Evolutionary conservation across 35 echinoderm and acorn worm species (phyloP).

Genomic region (Amphiura filiformis): DNA sequence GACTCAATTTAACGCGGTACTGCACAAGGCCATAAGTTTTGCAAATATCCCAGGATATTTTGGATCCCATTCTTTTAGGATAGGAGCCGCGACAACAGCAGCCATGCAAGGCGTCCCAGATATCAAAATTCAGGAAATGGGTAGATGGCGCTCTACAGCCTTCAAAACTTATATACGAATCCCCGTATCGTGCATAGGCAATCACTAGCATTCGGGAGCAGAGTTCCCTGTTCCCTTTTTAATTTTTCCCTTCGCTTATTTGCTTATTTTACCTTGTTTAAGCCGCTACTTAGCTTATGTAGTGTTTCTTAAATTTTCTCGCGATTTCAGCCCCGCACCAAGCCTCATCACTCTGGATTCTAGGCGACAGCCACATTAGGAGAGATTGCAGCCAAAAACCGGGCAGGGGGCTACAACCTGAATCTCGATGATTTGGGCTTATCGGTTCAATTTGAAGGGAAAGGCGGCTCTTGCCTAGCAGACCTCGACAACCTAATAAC

Average conservation of each 20-base stretch:
- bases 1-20: background rate
- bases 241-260: background rate
- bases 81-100: conserved; percentile 16
- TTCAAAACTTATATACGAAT: background rate
- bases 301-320: background rate
- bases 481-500: background rate
- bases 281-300: background rate
- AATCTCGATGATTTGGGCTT: background rate
- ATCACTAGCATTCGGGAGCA: too few species aligned
- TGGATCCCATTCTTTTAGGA: background rate
- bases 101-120: background rate
- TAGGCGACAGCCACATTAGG: background rate
- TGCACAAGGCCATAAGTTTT: background rate
- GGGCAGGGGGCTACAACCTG: background rate
- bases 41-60: background rate
- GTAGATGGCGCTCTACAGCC: conserved; percentile 10
- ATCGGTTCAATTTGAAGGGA: background rate
- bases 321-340: background rate
- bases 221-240: too few species aligned
- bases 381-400: background rate
- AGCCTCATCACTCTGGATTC: background rate
- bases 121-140: background rate
- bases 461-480: background rate
- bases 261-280: background rate
- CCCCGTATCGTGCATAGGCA: too few species aligned